Conservation (phyloP, 2,113 vertebrate species). For the Colinus virginianus region DNA sequence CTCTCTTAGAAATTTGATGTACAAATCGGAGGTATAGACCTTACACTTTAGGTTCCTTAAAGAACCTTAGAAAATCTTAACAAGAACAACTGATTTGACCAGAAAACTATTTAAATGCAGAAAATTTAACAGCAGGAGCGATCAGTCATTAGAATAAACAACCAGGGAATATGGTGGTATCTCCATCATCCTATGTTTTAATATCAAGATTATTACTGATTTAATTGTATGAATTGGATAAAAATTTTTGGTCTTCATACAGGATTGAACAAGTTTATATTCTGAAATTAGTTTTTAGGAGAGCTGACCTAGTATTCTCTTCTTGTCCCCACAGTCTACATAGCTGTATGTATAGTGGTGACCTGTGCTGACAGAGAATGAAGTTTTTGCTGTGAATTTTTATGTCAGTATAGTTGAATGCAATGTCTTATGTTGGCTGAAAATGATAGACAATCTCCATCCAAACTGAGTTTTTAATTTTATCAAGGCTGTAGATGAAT, state of each 20-base stretch:
- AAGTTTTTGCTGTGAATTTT: background rate
- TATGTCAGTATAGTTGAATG: background rate
- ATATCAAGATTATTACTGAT: background rate
- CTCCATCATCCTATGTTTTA: accelerated
- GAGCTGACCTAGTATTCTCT: background rate
- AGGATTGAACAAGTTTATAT: background rate
- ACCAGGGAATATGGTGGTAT: accelerated
- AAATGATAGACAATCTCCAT: background rate
- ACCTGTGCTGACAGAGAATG: background rate
- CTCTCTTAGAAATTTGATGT: background rate
- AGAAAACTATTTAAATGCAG: background rate
- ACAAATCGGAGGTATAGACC: background rate
- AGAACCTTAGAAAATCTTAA: background rate
- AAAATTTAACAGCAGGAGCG: background rate
- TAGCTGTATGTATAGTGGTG: background rate
- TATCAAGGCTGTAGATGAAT: background rate
- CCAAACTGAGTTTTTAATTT: background rate
- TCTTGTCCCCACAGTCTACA: background rate
- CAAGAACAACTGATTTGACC: background rate
- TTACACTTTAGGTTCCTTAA: background rate
- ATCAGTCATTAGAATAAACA: background rate
- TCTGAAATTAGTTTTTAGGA: background rate
- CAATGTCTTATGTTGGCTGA: background rate
- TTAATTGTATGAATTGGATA: background rate
- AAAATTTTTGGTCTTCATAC: background rate